Evolutionary conservation across 2,888 invertebrate genomes (phyloP), one percentile per base, ranked within the genome.

Genomic region (Neoitamus cyanurus): DNA sequence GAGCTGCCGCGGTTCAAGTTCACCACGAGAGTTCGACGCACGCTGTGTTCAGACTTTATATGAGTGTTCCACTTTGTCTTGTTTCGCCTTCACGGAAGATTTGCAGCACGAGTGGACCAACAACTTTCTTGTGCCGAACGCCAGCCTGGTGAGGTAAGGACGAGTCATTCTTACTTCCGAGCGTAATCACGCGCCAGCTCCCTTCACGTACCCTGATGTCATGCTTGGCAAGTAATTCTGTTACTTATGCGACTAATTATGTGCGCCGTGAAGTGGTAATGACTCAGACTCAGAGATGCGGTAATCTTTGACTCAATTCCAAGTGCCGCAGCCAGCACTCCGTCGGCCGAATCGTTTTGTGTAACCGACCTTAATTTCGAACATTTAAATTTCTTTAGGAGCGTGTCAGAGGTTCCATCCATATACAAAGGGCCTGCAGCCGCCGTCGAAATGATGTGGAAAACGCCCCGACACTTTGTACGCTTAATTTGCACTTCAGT

Each of bases 1-100:
- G 42, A 6, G 36, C 7, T 3, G 13, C 28, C 77, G 77, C 42
- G 30, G 77, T 46, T 77, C 77, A 77, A 77, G 77, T 77, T 77
- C 46, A 28, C 42, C 28, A 25, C 25, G 11, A 25, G 25, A 77
- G 77, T 77, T 37, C 77, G 37, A 77, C 25, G 46, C 42, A 46
- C 77, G 46, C 25, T 42, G 42, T 42, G 75, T 3, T 11, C 28
- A 42, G n/a, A 13, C 5, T 42, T 42, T 75, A 15, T 37, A 46
- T 42, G 25, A 25, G 9, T 42, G 42, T 25, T 77, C 25, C 34
- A 37, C 30, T 25, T 20, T 13, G 30, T 15, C 28, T 15, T 28
- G 42, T 37, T 13, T 11, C 30, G 30, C 2, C n/a, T 20, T 25
- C 42, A 13, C 3, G 75, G 77, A 28, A 42, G 28, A 77, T 77